These are phyloP conservation scores for Zaprionus gabonicus DNA, from an alignment of 1,140 invertebrate genomes.

Conservation along the genomic window DNA sequence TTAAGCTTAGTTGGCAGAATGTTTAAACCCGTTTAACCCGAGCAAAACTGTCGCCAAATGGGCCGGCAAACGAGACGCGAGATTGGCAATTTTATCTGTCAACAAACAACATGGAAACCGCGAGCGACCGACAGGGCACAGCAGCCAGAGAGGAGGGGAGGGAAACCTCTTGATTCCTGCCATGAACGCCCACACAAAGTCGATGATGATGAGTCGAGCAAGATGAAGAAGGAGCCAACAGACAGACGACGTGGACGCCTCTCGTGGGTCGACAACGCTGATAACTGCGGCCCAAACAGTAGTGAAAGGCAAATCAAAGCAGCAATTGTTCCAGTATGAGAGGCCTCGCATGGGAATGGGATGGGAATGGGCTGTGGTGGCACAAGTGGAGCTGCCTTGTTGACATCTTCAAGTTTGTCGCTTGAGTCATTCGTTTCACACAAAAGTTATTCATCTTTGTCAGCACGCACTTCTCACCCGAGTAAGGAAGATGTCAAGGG, in stretches of 20 bases:
- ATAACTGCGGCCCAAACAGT: conserved; percentile 24
- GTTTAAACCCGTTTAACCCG: conserved; percentile 78
- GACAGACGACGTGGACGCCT: background rate
- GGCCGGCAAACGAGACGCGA: conserved; percentile 28
- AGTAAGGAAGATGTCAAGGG: conserved; percentile 12
- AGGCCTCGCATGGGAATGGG: background rate
- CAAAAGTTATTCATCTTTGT: conserved; percentile 67
- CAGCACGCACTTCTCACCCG: conserved; percentile 75
- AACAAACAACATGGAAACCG: conserved; percentile 66
- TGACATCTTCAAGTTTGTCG: conserved; percentile 39
- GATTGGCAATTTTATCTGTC: conserved; percentile 81
- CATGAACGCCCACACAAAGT: conserved; percentile 64
- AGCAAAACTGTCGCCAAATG: conserved; percentile 68
- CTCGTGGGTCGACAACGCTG: conserved; percentile 17
- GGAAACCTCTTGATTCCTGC: background rate
- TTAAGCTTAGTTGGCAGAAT: conserved; percentile 69
- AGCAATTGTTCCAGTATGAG: conserved; percentile 13
- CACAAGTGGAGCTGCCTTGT: background rate
- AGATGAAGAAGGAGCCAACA: conserved; percentile 22
- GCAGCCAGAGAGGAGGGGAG: background rate
- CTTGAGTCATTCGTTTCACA: conserved; percentile 47
- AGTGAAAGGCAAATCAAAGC: conserved; percentile 59
- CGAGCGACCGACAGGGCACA: conserved; percentile 12
- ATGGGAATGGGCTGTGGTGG: background rate
- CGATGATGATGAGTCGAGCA: conserved; percentile 10